A percentile compares a stretch with the other conserved stretches of the same genome.
These are phyloP conservation scores for Ptychadena robeensis DNA, from an alignment of 2,797 vertebrate genomes.

Conservation along the genomic window DNA sequence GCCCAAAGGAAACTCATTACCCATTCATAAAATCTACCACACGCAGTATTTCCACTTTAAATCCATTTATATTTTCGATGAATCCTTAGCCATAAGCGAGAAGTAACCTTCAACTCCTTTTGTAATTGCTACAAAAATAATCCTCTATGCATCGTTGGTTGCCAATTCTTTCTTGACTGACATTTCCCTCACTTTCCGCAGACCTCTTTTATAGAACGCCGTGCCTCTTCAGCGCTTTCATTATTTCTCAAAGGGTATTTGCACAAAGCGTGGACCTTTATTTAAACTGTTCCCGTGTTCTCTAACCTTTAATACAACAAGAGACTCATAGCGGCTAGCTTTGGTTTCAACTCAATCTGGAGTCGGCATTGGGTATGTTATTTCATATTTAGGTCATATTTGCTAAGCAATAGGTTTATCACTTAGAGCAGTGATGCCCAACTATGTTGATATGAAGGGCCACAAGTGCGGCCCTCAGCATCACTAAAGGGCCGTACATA, in stretches of 20 bases:
- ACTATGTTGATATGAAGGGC: too few species aligned
- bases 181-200: constrained; percentile 39
- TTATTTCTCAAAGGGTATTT: constrained; percentile 53
- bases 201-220: constrained; percentile 19
- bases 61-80: not conserved
- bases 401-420: too few species aligned
- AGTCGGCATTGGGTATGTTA: too few species aligned
- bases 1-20: too few species aligned
- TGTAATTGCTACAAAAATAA: constrained; percentile 50
- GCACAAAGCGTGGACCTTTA: constrained; percentile 43
- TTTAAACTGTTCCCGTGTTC: constrained; percentile 23
- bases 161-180: constrained; percentile 55
- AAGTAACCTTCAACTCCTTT: constrained; percentile 15
- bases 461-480: too few species aligned
- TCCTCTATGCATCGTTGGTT: constrained; percentile 37
- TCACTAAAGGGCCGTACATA: too few species aligned
- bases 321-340: not conserved
- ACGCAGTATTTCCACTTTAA: not conserved
- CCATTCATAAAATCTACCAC: too few species aligned
- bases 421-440: too few species aligned
- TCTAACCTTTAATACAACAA: constrained; percentile 39
- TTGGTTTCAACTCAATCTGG: not conserved
- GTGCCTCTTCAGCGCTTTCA: constrained; percentile 36
- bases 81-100: not conserved
- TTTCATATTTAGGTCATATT: too few species aligned